Evolutionary conservation across 2,888 invertebrate genomes (phyloP).

Genomic region (Horisme vitalbata): DNA sequence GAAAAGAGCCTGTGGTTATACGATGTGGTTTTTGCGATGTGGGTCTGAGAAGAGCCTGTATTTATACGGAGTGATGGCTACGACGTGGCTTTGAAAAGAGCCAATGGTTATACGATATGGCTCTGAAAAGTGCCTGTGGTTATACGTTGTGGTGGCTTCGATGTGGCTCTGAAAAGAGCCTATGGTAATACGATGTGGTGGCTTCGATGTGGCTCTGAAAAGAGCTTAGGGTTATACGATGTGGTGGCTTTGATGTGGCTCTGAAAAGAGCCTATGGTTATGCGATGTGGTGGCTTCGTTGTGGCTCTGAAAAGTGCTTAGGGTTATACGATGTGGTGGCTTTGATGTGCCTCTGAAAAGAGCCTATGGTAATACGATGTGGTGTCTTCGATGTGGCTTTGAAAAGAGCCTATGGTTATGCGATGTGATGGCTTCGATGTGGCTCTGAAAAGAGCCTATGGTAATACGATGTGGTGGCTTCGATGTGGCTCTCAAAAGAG

Average conservation of each 20-base stretch:
- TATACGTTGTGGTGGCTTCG: constrained; percentile 6
- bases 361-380: too few relatives aligned
- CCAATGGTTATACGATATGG: constrained; percentile 14
- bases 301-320: background rate
- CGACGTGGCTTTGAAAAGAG: background rate
- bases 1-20: constrained; percentile 6
- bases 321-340: constrained; percentile 2
- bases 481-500: constrained; percentile 9
- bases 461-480: constrained; percentile 14
- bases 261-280: background rate
- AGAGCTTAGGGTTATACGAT: constrained; percentile 20
- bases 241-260: constrained; percentile 7
- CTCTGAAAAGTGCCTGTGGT: constrained; percentile 21
- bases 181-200: constrained; percentile 2
- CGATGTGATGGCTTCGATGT: constrained; percentile 15
- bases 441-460: constrained; percentile 26
- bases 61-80: too few relatives aligned
- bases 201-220: constrained; percentile 23
- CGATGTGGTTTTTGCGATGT: constrained; percentile 5
- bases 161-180: constrained; percentile 6
- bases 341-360: background rate
- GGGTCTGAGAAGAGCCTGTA: background rate
- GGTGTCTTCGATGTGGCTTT: too few relatives aligned
- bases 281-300: background rate
- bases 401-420: background rate